Evolutionary conservation across 2,113 vertebrate species (phyloP).

Genomic region (Xyrauchen texanus): DNA sequence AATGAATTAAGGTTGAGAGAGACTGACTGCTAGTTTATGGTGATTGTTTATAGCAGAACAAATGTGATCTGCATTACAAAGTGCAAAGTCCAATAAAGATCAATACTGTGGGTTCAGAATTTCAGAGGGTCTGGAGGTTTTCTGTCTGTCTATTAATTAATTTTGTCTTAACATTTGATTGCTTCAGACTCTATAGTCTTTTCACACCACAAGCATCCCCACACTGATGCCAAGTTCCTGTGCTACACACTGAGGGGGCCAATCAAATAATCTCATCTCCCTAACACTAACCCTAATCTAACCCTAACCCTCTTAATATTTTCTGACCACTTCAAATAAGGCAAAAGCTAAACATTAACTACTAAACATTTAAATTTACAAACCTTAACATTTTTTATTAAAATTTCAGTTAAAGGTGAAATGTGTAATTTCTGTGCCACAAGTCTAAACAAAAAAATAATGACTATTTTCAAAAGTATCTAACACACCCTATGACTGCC

Average conservation of each 20-base stretch:
- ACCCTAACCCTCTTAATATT: not conserved
- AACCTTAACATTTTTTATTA: not conserved
- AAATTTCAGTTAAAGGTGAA: not conserved
- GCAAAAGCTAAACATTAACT: not conserved
- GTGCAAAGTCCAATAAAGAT: conserved; percentile 7
- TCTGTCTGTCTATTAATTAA: too few relatives aligned
- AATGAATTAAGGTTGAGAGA: not conserved
- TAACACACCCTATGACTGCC: too few relatives aligned
- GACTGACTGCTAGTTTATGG: not conserved
- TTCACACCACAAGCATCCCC: conserved; percentile 49
- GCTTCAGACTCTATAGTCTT: conserved; percentile 33
- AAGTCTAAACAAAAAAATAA: too few relatives aligned
- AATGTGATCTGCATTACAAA: conserved; percentile 11
- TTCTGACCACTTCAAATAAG: not conserved
- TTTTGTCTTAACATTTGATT: conserved; percentile 31
- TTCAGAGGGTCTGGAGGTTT: not conserved
- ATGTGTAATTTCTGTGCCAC: not conserved
- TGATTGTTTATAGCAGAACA: too few relatives aligned
- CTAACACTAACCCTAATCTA: not conserved
- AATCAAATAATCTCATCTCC: not conserved
- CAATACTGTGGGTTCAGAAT: conserved; percentile 26
- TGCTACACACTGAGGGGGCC: not conserved
- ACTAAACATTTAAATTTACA: not conserved
- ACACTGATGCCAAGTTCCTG: conserved; percentile 4
- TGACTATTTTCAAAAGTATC: too few relatives aligned